Evolutionary conservation across 2,113 vertebrate genomes (phyloP), one percentile per base, ranked within the genome.

Genomic region (Tyto alba): DNA sequence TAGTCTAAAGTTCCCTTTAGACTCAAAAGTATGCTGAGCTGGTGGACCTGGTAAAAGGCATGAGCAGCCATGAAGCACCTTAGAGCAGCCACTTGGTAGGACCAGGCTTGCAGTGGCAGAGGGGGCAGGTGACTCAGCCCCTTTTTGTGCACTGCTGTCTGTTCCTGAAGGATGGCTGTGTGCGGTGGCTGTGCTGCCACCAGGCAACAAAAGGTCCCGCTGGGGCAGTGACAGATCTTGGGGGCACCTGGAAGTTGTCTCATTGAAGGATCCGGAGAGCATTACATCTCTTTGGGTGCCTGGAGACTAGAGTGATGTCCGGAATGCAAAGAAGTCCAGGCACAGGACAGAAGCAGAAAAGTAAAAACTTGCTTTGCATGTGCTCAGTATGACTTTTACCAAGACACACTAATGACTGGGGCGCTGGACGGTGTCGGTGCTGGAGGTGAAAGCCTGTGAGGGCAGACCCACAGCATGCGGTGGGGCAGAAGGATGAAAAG

Each of bases 401-500:
- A 11, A 63, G 69, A 41, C 48, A 7, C 1, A 5, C 7, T 16
- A 21, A 40, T 21, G 90, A 21, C 17, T 9, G 38, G 12, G 41
- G 67, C 66, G 63, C 13, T 45, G 26, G 73, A 48, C 23, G 3
- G 4, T 34, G 57, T 53, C 71, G 8, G 3, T 9, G 40, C 53
- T 40, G 53, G 32, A 32, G 40, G 25, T 30, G 50, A 38, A 79
- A 27, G 55, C n/a, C n/a, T n/a, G n/a, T n/a, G n/a, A n/a, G n/a
- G n/a, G n/a, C n/a, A n/a, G n/a, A n/a, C n/a, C n/a, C n/a, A n/a
- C n/a, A n/a, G n/a, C n/a, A n/a, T n/a, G n/a, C n/a, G n/a, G n/a
- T n/a, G n/a, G n/a, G 88, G 73, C 71, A 45, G 59, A 19, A 62
- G 32, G 85, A 81, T 95, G 85, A 94, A 94, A 95, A 78, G 50